phyloP scores from a whole-genome alignment of 2,113 vertebrate species.

The Notarius lentiginosus region DNA sequence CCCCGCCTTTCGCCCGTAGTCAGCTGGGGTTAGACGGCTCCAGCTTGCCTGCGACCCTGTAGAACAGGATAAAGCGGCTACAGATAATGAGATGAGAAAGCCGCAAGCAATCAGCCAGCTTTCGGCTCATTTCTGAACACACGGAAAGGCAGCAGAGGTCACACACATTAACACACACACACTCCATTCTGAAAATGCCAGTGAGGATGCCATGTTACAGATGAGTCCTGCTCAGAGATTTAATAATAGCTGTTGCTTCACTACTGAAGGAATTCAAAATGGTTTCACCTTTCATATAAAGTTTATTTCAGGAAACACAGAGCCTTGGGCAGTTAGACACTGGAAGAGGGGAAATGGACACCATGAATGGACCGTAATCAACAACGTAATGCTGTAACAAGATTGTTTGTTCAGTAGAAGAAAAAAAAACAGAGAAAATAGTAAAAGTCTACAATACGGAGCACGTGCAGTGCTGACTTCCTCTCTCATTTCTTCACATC shows the following conservation, averaged over 20 bases:
- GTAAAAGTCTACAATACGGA: neutral
- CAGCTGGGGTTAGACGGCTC: too few species aligned
- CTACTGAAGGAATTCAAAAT: constrained; percentile 21
- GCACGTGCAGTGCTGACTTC: neutral
- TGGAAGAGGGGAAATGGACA: too few species aligned
- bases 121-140: neutral
- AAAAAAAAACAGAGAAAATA: neutral
- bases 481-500: neutral
- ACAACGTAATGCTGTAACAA: neutral
- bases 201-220: neutral
- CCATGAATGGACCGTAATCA: neutral
- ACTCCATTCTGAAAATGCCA: constrained; percentile 15
- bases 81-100: neutral
- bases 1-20: too few species aligned
- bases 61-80: too few species aligned
- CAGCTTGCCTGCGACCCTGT: too few species aligned
- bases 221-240: neutral
- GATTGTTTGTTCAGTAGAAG: neutral
- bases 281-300: constrained; percentile 25
- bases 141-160: neutral
- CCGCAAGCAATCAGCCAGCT: neutral
- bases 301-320: constrained; percentile 37
- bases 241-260: constrained; percentile 2
- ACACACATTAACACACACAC: constrained; percentile 11
- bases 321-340: neutral